A percentile compares a stretch with the other conserved stretches of the same genome.
These are phyloP conservation scores for Halichoeres trimaculatus DNA, from an alignment of 2,113 vertebrate species.

Conservation along the genomic window DNA sequence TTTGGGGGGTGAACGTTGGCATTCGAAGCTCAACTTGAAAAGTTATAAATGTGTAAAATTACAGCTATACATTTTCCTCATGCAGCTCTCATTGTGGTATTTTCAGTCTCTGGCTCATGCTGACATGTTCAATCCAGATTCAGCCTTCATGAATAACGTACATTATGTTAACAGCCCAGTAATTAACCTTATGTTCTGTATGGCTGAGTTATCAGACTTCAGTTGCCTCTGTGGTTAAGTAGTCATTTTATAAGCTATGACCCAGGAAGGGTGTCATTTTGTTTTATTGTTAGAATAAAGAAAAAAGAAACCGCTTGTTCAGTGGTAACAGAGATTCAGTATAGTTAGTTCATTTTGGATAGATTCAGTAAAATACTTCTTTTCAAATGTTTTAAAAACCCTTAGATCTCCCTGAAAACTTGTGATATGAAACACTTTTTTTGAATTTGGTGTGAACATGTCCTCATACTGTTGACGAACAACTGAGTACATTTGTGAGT, in stretches of 20 bases:
- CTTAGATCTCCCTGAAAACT: neutral
- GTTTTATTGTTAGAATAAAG: neutral
- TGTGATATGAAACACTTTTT: neutral
- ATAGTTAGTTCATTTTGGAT: neutral
- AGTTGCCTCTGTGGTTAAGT: neutral
- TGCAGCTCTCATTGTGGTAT: too few species aligned
- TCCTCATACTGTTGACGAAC: neutral
- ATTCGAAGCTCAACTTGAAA: too few species aligned
- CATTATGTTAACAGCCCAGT: too few species aligned
- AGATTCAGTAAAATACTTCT: neutral
- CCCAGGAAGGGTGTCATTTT: neutral
- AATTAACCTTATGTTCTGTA: neutral
- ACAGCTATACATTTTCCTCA: too few species aligned
- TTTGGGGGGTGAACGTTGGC: too few species aligned
- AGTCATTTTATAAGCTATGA: neutral
- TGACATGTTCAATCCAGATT: neutral
- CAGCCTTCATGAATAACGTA: neutral
- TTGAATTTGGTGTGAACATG: neutral
- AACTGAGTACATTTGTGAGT: neutral
- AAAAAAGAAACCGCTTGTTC: neutral
- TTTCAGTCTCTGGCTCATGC: too few species aligned
- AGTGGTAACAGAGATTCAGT: neutral
- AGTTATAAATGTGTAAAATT: too few species aligned
- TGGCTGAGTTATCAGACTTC: neutral
- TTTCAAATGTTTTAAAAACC: neutral